Evolutionary conservation across 2,797 vertebrate species (phyloP), one percentile per base, ranked within the genome.

Genomic region (Helostoma temminkii): DNA sequence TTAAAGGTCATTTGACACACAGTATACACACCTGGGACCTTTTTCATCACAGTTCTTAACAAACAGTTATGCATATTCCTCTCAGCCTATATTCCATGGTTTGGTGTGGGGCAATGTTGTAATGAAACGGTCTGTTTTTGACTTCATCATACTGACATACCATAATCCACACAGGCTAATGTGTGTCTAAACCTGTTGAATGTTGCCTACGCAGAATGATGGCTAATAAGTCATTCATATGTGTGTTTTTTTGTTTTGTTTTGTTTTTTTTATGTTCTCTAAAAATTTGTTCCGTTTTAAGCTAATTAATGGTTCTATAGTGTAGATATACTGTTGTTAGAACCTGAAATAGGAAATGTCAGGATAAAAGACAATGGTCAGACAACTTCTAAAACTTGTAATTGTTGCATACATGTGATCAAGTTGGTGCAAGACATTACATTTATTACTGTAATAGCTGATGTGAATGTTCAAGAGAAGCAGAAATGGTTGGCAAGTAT

Each of bases 21-120:
- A 56, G 37, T 58, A 87, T 32, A 87, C 71, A 82, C 70, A 89
- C 54, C 72, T 85, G 71, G 80, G 87, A 87, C 81, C 81, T 86
- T 83, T 85, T 74, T 80, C 80, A 83, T 78, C 68, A 68, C 80
- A 82, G 80, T 74, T 85, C 83, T 88, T 83, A 83, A 85, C 60
- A 69, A 70, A 71, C 78, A 73, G 79, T 76, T 84, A 88, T 88
- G 86, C 85, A 87, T 89, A 77, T 81, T 82, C 80, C 82, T 76
- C 75, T 81, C 72, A 73, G 86, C 73, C 68, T 85, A 52, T 86
- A 86, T 85, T 89, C 81, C 80, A 88, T 36, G 3, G 75, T 85
- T 83, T 65, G 78, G 62, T 86, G 77, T 74, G 70, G 71, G 79
- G 69, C 37, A 52, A 57, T 34, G 32, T 76, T 76, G 63, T 76